Base-by-base conservation (phyloP, 2,888 invertebrate genomes). In the Napeogenes sylphis region DNA sequence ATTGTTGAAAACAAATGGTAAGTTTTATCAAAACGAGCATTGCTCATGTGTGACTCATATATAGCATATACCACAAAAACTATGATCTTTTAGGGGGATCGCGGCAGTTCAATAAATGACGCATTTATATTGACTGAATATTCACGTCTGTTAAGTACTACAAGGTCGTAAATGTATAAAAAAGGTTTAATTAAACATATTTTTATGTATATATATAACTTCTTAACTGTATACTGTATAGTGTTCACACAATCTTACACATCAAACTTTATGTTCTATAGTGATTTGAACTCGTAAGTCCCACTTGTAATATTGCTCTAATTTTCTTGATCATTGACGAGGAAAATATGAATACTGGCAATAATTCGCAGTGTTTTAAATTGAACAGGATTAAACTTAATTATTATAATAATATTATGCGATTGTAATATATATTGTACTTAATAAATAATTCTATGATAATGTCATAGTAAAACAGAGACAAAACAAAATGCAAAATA, bases 341-440 rank as follows among this genome's bases (percentile, higher is more conserved):
- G 71, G 74, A 74, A 74, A 74, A 75, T 74, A 71, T 72, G 70
- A 85, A 83, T 75, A 76, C 72, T 70, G 74, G 70, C 75, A 73
- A 78, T 80, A 79, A 81, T 80, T 81, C 82, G 83, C 80, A 81
- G 80, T 77, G 83, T 76, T 82, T 79, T 63, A 61, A 61, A 61
- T 65, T 67, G 2, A 65, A 67, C 55, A 53, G 54, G 61, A 65
- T 65, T 63, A 62, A 21, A 57, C 58, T 55, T 51, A 64, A 58
- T 58, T 55, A 64, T 58, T 21, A 51, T 30, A 21, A 21, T 1
- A 21, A 21, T 14, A 51, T 10, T 14, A 51, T 21, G 51, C 21
- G 51, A 14, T 51, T 51, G 51, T 14, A 51, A 51, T 51, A 5
- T 21, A 47, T 21, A 21, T 21, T 30, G 21, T 21, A 51, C 14